These are phyloP conservation scores for Atethmia centrago DNA, from an alignment of 2,888 invertebrate genomes.

Conservation along the genomic window DNA sequence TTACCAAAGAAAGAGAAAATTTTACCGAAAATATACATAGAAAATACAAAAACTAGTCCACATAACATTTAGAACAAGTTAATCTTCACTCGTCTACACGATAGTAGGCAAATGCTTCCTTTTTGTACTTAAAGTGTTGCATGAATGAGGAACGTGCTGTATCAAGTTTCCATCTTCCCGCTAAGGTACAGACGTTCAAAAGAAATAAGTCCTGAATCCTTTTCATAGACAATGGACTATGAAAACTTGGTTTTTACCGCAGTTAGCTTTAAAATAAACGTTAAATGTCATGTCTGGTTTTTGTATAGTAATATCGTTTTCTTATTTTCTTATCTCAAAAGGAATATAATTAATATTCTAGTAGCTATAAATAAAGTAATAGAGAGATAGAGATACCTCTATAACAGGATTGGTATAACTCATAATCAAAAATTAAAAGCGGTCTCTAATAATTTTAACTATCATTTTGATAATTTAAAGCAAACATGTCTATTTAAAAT, in stretches of 20 bases:
- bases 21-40: no score
- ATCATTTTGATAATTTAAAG: constrained; percentile 19
- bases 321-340: neutral
- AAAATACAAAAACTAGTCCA: no score
- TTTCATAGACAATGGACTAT: constrained; percentile 13
- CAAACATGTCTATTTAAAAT: constrained; percentile 40
- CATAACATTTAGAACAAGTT: constrained; percentile 1
- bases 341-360: neutral
- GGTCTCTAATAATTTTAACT: constrained; percentile 6
- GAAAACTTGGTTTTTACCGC: neutral
- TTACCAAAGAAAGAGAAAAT: no score
- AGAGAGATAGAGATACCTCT: neutral
- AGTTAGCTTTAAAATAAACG: neutral
- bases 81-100: neutral
- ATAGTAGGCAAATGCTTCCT: constrained; percentile 15
- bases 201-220: constrained; percentile 17
- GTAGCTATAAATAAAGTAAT: neutral
- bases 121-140: constrained; percentile 13
- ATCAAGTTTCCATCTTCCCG: constrained; percentile 33
- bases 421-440: constrained; percentile 36
- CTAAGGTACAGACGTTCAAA: constrained; percentile 11
- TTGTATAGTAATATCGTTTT: neutral
- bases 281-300: neutral
- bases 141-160: constrained; percentile 47
- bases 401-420: constrained; percentile 6